phyloP scores from a whole-genome alignment of 2,797 vertebrate species.

The Gymnothorax reevesii region DNA sequence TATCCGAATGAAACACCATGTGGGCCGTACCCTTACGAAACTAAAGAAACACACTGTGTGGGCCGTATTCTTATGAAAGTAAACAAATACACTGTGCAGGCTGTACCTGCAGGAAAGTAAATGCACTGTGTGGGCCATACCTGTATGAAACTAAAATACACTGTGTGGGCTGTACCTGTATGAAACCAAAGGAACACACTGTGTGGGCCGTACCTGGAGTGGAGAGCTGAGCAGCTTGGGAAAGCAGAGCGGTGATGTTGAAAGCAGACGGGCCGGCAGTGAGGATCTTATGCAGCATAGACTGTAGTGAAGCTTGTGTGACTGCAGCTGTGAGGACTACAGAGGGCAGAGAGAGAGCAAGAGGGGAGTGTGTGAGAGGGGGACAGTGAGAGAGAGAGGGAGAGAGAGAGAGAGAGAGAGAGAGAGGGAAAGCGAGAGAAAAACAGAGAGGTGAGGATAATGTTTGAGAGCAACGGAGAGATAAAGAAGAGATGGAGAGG shows the following conservation, averaged over 20 bases:
- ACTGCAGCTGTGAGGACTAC: slow-evolving; percentile 98
- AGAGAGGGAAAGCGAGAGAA: too few species aligned
- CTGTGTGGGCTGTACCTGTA: neutral
- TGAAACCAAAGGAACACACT: too few species aligned
- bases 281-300: slow-evolving; percentile 99
- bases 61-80: neutral
- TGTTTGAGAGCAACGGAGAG: too few species aligned
- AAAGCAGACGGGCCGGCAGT: slow-evolving; percentile 98
- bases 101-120: slow-evolving; percentile 94
- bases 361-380: too few species aligned
- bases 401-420: too few species aligned
- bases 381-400: too few species aligned
- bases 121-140: neutral
- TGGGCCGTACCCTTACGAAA: neutral
- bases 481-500: too few species aligned
- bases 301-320: slow-evolving; percentile 98
- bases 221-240: slow-evolving; percentile 96
- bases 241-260: slow-evolving; percentile 97
- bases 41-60: neutral
- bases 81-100: slow-evolving; percentile 25
- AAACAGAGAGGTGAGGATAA: too few species aligned
- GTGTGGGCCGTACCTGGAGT: slow-evolving; percentile 84
- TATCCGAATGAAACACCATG: too few species aligned
- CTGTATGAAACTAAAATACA: neutral
- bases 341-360: slow-evolving; percentile 15